Evolutionary conservation across 2,797 vertebrate genomes (phyloP), one percentile per base, ranked within the genome.

Genomic region (Hemibagrus guttatus): DNA sequence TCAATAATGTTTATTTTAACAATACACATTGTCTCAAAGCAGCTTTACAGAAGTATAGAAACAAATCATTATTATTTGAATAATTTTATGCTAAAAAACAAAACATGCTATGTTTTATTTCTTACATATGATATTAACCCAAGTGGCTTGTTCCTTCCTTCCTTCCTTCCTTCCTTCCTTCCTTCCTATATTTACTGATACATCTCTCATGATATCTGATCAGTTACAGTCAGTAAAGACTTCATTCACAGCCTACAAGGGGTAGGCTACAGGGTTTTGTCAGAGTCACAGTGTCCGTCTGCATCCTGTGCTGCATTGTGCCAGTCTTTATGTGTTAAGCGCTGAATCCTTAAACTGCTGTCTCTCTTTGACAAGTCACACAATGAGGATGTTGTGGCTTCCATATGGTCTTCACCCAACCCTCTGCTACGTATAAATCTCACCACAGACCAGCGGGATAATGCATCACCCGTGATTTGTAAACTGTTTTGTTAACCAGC

Each of bases 401-500:
- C 89, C 90, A 92, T 91, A 90, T 91, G 89, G 84, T 88, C 84
- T 63, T 86, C 88, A 84, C 83, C 54, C 75, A 89, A 80, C 85
- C 90, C 88, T 91, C 90, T 68, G 78, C 87, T 81, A 85, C 84
- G 83, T 90, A 89, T 91, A 91, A 91, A 90, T 90, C 89, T 89
- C 81, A 83, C 78, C 83, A 90, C 81, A 89, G 86, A 86, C 88
- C 87, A 82, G 58, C 64, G 46, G 74, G 90, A 89, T 91, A 91
- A 91, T 91, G 91, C 88, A 89, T 92, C 88, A 90, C 91, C 91
- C 90, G 76, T 68, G 91, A 94, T 96, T 97, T 96, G 96, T 97
- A 96, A 97, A 96, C 95, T 91, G 95, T 96, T 96, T 96, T 96
- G 96, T 97, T 96, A 97, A 97, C 96, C 92, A 85, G 95, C 83